A percentile compares a stretch with the other conserved stretches of the same genome.
Evolutionary conservation across 2,888 invertebrate genomes (phyloP).

Genomic region (Dicyrtoma fusca): DNA sequence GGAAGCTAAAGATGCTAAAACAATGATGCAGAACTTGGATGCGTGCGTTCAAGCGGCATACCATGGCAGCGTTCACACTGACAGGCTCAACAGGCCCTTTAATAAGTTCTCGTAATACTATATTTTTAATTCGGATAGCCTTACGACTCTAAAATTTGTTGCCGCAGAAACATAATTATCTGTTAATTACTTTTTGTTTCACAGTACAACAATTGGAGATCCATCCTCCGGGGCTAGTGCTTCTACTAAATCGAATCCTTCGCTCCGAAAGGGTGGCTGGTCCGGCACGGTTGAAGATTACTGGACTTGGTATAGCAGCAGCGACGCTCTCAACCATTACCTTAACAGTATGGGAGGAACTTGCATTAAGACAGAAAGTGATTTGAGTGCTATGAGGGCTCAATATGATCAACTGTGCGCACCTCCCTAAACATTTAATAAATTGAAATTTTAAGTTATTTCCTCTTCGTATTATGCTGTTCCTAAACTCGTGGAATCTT

Average conservation of each 20-base stretch:
- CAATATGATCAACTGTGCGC: neutral
- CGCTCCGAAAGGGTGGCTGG: conserved; percentile 43
- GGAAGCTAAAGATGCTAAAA: conserved; percentile 40
- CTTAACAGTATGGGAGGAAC: neutral
- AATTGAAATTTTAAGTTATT: too few relatives aligned
- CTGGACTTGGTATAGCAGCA: conserved; percentile 40
- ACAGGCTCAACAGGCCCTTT: conserved; percentile 45
- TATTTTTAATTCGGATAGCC: too few relatives aligned
- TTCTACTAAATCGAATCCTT: too few relatives aligned
- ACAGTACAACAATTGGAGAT: neutral
- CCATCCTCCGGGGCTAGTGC: too few relatives aligned
- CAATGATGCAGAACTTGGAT: conserved; percentile 46
- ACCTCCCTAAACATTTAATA: too few relatives aligned
- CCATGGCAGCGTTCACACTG: conserved; percentile 27
- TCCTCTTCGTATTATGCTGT: too few relatives aligned
- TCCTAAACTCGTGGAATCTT: too few relatives aligned
- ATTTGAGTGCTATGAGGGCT: neutral
- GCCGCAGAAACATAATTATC: neutral
- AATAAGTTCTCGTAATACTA: conserved; percentile 17
- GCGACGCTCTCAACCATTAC: conserved; percentile 28
- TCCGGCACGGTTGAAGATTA: conserved; percentile 34
- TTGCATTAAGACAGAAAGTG: conserved; percentile 25
- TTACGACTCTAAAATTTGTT: too few relatives aligned
- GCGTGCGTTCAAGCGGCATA: conserved; percentile 46
- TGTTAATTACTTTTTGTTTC: neutral